These are phyloP conservation scores for Drosophila tani DNA, from an alignment of 1,140 invertebrate species.

Conservation along the genomic window DNA sequence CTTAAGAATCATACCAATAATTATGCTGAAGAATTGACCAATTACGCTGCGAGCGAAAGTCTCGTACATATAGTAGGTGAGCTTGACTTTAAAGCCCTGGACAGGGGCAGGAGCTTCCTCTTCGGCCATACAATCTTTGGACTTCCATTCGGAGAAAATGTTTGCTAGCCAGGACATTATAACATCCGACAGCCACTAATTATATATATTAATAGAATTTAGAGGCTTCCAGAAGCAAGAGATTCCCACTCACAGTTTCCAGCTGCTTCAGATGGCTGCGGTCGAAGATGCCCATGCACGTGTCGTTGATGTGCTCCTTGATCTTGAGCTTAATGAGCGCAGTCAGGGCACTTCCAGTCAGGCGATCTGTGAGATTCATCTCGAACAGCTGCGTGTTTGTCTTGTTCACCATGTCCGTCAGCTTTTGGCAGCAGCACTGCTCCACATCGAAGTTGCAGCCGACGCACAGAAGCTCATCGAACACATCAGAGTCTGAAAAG, in stretches of 20 bases:
- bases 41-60: slow-evolving; percentile 95
- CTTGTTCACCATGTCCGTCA: slow-evolving; percentile 91
- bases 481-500: slow-evolving; percentile 85
- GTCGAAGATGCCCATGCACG: slow-evolving; percentile 94
- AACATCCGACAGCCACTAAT: slow-evolving; percentile 92
- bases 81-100: slow-evolving; percentile 90
- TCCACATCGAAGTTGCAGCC: slow-evolving; percentile 90
- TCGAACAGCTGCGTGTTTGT: slow-evolving; percentile 91
- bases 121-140: slow-evolving; percentile 86
- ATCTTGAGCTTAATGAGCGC: slow-evolving; percentile 93
- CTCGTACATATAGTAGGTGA: slow-evolving; percentile 95
- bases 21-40: slow-evolving; percentile 97
- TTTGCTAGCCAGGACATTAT: slow-evolving; percentile 93
- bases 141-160: slow-evolving; percentile 89
- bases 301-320: slow-evolving; percentile 91
- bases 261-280: slow-evolving; percentile 90
- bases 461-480: slow-evolving; percentile 87
- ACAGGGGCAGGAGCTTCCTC: slow-evolving; percentile 87
- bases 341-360: slow-evolving; percentile 92
- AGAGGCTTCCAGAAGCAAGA: background rate
- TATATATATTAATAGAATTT: background rate
- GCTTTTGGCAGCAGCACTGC: slow-evolving; percentile 90
- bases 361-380: slow-evolving; percentile 91
- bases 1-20: slow-evolving; percentile 88
- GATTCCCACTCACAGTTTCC: slow-evolving; percentile 87